Evolutionary conservation across 2,797 vertebrate genomes (phyloP).

Genomic region (Brotula barbata): DNA sequence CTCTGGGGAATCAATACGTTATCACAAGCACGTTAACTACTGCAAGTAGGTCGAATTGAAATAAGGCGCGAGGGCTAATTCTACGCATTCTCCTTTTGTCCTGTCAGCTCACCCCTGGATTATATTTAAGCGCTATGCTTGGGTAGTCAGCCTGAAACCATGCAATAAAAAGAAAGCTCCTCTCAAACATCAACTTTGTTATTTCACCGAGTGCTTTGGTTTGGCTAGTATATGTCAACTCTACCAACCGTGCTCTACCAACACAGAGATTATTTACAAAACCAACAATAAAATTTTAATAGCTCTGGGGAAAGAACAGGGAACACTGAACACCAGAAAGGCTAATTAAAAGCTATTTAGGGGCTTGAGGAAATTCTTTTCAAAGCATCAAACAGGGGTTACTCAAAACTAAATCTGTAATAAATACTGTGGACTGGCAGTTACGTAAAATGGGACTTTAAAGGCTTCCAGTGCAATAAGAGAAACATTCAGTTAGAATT

Average conservation of each 20-base stretch:
- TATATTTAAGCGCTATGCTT: constrained; percentile 38
- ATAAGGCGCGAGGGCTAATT: too few relatives aligned
- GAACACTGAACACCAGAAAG: constrained; percentile 11
- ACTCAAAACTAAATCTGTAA: constrained; percentile 7
- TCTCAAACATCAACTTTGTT: constrained; percentile 38
- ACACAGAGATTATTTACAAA: constrained; percentile 38
- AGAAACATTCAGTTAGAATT: background rate
- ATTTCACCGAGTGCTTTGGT: constrained; percentile 35
- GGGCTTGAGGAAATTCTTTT: background rate
- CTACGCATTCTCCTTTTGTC: constrained; percentile 11
- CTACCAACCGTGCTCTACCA: constrained; percentile 51
- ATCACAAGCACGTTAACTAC: constrained; percentile 8
- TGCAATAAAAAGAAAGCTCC: constrained; percentile 30
- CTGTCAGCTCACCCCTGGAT: constrained; percentile 29
- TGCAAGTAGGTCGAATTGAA: constrained; percentile 1
- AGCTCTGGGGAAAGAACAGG: constrained; percentile 27
- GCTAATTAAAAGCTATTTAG: constrained; percentile 35
- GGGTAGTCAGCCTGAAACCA: constrained; percentile 20
- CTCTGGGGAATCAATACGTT: constrained; percentile 3
- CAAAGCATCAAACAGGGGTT: constrained; percentile 5
- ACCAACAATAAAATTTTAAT: constrained; percentile 49
- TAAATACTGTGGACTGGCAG: constrained; percentile 5
- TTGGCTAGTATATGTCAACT: constrained; percentile 48
- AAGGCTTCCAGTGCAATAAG: constrained; percentile 1
- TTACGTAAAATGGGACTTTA: background rate